Evolutionary conservation across 2,797 vertebrate genomes (phyloP).

Genomic region (Enoplosus armatus): DNA sequence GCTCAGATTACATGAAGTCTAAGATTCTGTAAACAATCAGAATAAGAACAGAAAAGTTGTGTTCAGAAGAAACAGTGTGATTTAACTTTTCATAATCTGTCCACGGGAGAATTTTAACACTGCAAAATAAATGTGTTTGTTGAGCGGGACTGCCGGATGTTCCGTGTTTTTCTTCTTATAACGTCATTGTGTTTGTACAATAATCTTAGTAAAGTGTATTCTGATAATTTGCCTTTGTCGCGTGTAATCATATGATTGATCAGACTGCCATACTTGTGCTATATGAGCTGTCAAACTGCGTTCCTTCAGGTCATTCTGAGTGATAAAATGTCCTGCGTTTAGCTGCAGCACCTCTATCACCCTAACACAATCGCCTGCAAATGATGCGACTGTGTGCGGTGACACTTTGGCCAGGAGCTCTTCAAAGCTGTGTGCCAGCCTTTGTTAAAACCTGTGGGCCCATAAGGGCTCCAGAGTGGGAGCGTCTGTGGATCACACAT

Average conservation of each 20-base stretch:
- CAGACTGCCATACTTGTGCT: background rate
- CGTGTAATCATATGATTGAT: too few relatives aligned
- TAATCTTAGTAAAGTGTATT: background rate
- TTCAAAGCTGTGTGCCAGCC: slow-evolving; percentile 62
- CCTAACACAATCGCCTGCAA: slow-evolving; percentile 31
- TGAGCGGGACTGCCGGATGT: background rate
- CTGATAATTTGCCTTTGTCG: background rate
- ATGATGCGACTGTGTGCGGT: slow-evolving; percentile 41
- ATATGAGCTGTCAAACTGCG: background rate
- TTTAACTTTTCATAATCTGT: background rate
- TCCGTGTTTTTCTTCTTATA: background rate
- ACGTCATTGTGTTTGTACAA: background rate
- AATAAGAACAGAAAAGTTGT: background rate
- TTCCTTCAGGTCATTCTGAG: background rate
- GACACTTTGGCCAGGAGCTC: slow-evolving; percentile 64
- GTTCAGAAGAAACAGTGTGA: background rate
- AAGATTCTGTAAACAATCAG: background rate
- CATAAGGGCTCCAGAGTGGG: slow-evolving; percentile 66
- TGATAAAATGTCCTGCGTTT: slow-evolving; percentile 1
- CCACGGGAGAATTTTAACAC: background rate
- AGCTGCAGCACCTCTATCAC: slow-evolving; percentile 30
- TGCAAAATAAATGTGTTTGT: background rate
- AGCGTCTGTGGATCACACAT: slow-evolving; percentile 73
- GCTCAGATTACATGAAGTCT: background rate
- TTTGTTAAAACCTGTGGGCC: slow-evolving; percentile 74